Evolutionary conservation across 1,140 invertebrate genomes (phyloP), one percentile per base, ranked within the genome.

Genomic region (Brachionus sp.): DNA sequence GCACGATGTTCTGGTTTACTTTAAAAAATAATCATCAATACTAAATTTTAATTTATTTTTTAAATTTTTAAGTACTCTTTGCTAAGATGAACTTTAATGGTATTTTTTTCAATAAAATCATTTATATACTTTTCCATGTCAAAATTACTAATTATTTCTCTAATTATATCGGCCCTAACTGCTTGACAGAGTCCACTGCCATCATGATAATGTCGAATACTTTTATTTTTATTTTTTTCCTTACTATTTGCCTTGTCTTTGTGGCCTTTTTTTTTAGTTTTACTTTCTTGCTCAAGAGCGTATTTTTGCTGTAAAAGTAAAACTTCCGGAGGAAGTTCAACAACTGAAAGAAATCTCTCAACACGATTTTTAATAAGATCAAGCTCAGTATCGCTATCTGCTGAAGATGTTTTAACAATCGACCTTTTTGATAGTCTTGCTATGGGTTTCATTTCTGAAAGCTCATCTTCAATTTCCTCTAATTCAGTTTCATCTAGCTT

Each of bases 111-210:
- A 19, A 44, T 37, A 66, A 80, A 80, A 19, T 62, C 29, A 25
- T 44, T 57, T 19, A 62, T 13, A 80, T 62, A 80, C 5, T 64
- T 80, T 23, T 80, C 62, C 5, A 66, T 4, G 19, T 80, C 77
- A 66, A 39, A 80, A 66, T 80, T 57, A 16, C 57, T 66, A 23
- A 80, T 80, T 62, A 80, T 80, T 25, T 80, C 62, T 9, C 16
- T 80, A 42, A 80, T 80, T 10, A 80, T 80, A 19, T 57, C 25
- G 2, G 70, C 70, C 12, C 70, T 75, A 44, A 23, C 42, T 16
- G 35, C 37, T 25, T 46, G 70, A 16, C 19, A 19, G 1, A 75
- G 10, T 25, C 70, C 39, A 46, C 70, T 75, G n/a, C 70, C 70
- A 46, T 75, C 33, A 46, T 75, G 70, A 46, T 75, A 75, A 33